A percentile compares a stretch with the other conserved stretches of the same genome.
Evolutionary conservation across 2,797 vertebrate species (phyloP).

Genomic region (Amblyraja radiata): DNA sequence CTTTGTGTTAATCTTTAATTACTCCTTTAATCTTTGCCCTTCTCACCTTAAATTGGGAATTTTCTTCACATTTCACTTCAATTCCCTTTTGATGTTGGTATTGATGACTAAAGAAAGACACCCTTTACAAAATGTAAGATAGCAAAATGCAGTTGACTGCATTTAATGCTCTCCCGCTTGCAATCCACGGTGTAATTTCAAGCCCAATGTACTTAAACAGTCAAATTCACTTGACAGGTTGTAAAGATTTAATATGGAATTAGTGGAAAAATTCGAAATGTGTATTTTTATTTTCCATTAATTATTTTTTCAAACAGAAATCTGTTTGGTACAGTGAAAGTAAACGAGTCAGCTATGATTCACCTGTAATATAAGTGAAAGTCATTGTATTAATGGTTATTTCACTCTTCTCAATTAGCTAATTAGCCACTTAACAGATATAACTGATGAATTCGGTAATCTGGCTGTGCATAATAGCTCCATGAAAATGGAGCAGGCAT

Average conservation of each 20-base stretch:
- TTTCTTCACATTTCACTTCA: background rate
- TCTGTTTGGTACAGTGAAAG: background rate
- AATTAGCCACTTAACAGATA: background rate
- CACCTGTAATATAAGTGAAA: conserved; percentile 5
- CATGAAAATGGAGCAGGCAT: background rate
- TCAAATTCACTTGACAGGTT: background rate
- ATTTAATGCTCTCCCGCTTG: background rate
- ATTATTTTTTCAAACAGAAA: background rate
- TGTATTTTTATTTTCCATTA: background rate
- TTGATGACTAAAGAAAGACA: background rate
- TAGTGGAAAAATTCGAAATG: background rate
- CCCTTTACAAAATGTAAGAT: too few relatives aligned
- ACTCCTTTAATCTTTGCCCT: too few relatives aligned
- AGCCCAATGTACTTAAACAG: background rate
- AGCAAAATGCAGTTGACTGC: background rate
- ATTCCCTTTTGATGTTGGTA: too few relatives aligned
- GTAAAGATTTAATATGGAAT: background rate
- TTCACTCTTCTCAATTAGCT: background rate
- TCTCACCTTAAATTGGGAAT: background rate
- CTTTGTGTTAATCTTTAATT: too few relatives aligned
- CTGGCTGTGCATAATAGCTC: background rate
- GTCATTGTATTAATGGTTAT: background rate
- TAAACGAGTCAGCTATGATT: background rate
- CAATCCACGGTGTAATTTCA: background rate
- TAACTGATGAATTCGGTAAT: background rate